These are phyloP conservation scores for Anguilla japonica DNA, from an alignment of 2,113 vertebrate species.

Conservation along the genomic window DNA sequence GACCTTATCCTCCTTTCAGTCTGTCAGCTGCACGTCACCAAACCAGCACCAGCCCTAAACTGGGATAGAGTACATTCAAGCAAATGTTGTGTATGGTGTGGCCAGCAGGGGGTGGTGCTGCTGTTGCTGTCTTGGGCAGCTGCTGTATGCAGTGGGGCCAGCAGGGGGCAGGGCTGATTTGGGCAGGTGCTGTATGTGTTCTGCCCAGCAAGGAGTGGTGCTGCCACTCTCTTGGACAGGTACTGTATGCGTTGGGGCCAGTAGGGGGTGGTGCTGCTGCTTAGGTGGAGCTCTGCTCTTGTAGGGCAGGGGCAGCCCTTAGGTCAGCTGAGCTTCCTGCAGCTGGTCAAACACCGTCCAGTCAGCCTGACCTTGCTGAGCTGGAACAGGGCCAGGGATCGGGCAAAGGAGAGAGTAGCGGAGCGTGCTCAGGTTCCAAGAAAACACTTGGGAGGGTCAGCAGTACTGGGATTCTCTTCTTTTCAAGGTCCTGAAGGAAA, in stretches of 20 bases:
- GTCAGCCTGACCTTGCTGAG: not conserved
- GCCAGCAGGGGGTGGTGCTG: constrained; percentile 46
- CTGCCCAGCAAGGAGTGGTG: constrained; percentile 64
- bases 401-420: constrained; percentile 30
- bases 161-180: constrained; percentile 65
- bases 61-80: not conserved
- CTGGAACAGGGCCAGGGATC: constrained; percentile 23
- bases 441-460: constrained; percentile 24
- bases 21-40: not conserved
- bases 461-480: constrained; percentile 5
- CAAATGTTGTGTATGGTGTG: not conserved
- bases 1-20: not conserved
- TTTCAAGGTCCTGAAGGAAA: not conserved
- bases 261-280: constrained; percentile 66
- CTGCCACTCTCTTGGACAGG: constrained; percentile 40
- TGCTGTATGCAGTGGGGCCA: constrained; percentile 44
- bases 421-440: not conserved
- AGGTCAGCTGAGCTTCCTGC: constrained; percentile 13
- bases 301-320: not conserved
- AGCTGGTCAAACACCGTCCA: constrained; percentile 14
- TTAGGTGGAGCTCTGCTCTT: constrained; percentile 43
- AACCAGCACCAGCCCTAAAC: not conserved
- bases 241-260: constrained; percentile 44
- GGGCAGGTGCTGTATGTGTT: not conserved
- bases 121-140: constrained; percentile 40